These are phyloP conservation scores for Silvanus unidentatus DNA, from an alignment of 2,888 invertebrate genomes.

Conservation along the genomic window DNA sequence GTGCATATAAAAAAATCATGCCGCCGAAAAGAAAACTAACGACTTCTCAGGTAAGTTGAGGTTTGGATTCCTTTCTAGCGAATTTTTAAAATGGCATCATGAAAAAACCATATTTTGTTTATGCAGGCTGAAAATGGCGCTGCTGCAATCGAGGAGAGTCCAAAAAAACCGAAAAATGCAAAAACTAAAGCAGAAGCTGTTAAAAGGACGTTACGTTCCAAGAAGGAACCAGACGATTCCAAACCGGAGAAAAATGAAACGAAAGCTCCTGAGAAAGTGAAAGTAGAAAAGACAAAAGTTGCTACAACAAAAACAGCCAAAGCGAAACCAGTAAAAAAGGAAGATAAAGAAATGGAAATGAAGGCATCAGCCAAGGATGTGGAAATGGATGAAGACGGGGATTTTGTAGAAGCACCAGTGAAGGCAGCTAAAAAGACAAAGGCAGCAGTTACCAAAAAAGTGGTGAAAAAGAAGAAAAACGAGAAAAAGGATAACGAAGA, in stretches of 20 bases:
- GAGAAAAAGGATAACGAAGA: constrained; percentile 12
- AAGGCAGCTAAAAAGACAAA: constrained; percentile 1
- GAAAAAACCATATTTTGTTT: no score
- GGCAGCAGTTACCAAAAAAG: no score
- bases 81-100: no score
- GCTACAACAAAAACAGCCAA: not conserved
- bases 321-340: no score
- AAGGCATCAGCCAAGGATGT: not conserved
- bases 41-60: no score
- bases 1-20: no score
- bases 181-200: constrained; percentile 10
- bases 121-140: no score
- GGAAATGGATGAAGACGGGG: not conserved
- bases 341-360: not conserved
- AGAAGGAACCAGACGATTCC: not conserved
- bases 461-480: constrained; percentile 3
- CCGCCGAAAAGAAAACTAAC: no score
- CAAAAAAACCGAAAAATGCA: no score
- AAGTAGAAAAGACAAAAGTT: not conserved
- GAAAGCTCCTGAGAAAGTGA: constrained; percentile 4
- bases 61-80: no score
- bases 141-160: no score
- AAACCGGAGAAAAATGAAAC: constrained; percentile 1
- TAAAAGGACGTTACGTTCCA: constrained; percentile 1
- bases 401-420: no score